phyloP scores from a whole-genome alignment of 2,888 invertebrate genomes.

The Polyommatus iphigenia region DNA sequence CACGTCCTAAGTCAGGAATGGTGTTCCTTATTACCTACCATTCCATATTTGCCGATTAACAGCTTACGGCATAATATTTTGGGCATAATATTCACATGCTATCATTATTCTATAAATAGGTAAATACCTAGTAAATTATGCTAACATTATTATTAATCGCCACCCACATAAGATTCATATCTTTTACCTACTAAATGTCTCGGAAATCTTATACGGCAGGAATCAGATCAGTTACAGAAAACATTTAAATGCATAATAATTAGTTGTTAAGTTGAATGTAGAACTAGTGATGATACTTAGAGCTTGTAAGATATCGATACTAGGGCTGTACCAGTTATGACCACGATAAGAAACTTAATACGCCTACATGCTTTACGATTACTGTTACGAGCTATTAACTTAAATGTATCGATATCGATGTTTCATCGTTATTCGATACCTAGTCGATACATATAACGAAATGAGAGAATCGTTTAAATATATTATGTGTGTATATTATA shows the following conservation, averaged over 20 bases:
- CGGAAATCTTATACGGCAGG: background rate
- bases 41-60: too few species aligned
- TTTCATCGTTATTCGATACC: constrained; percentile 13
- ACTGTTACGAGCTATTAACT: constrained; percentile 15
- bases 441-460: background rate
- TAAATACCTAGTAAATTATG: too few species aligned
- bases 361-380: constrained; percentile 10
- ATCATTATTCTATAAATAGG: too few species aligned
- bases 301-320: constrained; percentile 25
- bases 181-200: background rate
- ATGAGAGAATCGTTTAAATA: background rate
- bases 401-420: constrained; percentile 9
- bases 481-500: background rate
- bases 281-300: constrained; percentile 12
- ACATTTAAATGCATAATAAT: background rate
- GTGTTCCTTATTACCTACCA: too few species aligned
- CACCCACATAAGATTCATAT: too few species aligned
- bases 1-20: too few species aligned
- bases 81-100: too few species aligned
- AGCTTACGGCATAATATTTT: too few species aligned
- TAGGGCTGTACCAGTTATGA: constrained; percentile 18
- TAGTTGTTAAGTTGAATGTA: background rate
- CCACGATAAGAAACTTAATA: constrained; percentile 24
- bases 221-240: background rate
- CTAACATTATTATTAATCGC: too few species aligned